Evolutionary conservation across 2,113 vertebrate species (phyloP).

Genomic region (Oreotragus oreotragus): DNA sequence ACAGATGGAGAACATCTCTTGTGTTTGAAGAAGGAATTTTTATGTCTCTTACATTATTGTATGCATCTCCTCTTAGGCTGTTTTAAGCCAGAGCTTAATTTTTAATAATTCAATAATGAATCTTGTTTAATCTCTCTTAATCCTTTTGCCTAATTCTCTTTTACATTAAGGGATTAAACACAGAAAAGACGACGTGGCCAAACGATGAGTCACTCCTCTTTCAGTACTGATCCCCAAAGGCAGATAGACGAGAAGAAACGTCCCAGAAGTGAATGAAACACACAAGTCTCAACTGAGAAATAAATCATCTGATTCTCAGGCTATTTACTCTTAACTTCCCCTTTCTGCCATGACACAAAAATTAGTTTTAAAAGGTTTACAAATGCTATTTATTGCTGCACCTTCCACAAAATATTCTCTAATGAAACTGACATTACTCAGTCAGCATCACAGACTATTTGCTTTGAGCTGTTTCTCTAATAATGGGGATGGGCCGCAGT

Average conservation of each 20-base stretch:
- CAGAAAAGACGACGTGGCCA: not conserved
- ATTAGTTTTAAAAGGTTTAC: not conserved
- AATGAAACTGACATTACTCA: not conserved
- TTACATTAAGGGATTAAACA: slow-evolving; percentile 68
- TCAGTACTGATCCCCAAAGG: slow-evolving; percentile 1
- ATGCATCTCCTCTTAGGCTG: not conserved
- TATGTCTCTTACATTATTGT: not conserved
- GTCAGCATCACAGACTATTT: not conserved
- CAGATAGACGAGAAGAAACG: not conserved
- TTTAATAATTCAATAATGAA: slow-evolving; percentile 69
- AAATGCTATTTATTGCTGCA: not conserved
- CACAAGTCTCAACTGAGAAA: not conserved
- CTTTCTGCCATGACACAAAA: not conserved
- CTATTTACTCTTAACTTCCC: slow-evolving; percentile 20
- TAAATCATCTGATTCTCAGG: not conserved
- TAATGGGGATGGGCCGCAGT: not conserved
- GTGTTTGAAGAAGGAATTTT: not conserved
- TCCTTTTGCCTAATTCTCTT: slow-evolving; percentile 69
- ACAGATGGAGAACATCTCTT: not conserved
- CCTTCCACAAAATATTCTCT: not conserved
- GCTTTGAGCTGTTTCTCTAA: not conserved
- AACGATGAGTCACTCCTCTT: slow-evolving; percentile 53
- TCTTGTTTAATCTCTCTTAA: slow-evolving; percentile 64
- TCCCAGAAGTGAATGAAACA: not conserved
- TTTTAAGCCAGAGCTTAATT: slow-evolving; percentile 53